Percentiles rank a stretch among this genome's conserved stretches.
Conservation (phyloP, 2,113 vertebrate species). For the Neodontobutis hainanensis region DNA sequence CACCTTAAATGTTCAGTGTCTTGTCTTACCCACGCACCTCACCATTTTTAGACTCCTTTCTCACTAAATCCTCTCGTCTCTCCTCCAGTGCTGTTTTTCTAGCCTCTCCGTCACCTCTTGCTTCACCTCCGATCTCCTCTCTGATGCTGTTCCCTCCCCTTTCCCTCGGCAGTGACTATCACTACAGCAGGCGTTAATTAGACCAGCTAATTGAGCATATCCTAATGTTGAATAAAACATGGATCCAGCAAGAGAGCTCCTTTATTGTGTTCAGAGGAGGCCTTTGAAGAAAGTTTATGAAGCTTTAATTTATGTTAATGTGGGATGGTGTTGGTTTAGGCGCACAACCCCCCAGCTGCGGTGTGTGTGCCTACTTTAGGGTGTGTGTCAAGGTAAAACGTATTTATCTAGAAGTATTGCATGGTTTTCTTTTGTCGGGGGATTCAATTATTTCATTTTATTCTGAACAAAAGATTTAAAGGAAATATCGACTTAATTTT, state of each 20-base stretch:
- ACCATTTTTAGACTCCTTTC: conserved; percentile 4
- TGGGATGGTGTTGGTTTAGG: conserved; percentile 43
- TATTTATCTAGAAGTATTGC: conserved; percentile 14
- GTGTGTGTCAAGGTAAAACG: conserved; percentile 21
- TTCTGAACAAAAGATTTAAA: neutral
- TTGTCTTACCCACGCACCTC: neutral
- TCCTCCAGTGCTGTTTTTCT: neutral
- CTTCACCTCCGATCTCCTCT: conserved; percentile 27
- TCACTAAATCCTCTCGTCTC: neutral
- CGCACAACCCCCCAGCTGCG: neutral
- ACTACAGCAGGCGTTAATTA: conserved; percentile 59
- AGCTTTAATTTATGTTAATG: conserved; percentile 68
- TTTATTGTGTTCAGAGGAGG: conserved; percentile 58
- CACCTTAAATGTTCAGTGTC: no score
- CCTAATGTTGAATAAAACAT: conserved; percentile 74
- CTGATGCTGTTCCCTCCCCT: neutral
- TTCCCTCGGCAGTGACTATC: conserved; percentile 28
- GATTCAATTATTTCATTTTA: neutral
- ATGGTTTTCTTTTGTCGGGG: neutral
- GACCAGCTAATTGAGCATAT: conserved; percentile 69
- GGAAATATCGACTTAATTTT: conserved; percentile 4
- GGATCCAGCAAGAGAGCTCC: conserved; percentile 47
- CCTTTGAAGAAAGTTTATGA: conserved; percentile 67
- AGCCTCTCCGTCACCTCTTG: neutral
- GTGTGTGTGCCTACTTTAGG: conserved; percentile 21